Evolutionary conservation across 2,888 invertebrate species (phyloP).

Genomic region (Eupithecia subfuscata): DNA sequence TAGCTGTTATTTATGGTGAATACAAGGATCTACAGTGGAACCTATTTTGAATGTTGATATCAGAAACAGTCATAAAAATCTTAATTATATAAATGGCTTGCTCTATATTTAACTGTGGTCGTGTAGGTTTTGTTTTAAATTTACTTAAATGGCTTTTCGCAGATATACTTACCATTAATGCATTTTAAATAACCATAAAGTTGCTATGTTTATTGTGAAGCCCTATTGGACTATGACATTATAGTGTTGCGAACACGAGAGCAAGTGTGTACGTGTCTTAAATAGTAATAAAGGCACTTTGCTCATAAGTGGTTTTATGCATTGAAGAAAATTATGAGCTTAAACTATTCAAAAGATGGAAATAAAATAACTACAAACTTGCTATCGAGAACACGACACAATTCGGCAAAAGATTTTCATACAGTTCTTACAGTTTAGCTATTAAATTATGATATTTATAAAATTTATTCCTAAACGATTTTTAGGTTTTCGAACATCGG

Average conservation of each 20-base stretch:
- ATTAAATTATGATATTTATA: not conserved
- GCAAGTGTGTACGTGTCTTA: constrained; percentile 48
- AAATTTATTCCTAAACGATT: not conserved
- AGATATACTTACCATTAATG: constrained; percentile 18
- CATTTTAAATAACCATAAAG: constrained; percentile 28
- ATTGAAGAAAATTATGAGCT: constrained; percentile 30
- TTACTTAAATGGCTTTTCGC: constrained; percentile 21
- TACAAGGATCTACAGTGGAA: constrained; percentile 12
- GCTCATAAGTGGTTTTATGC: constrained; percentile 47
- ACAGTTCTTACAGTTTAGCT: not conserved
- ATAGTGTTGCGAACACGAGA: constrained; percentile 36
- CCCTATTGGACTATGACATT: constrained; percentile 33
- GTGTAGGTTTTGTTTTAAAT: constrained; percentile 29
- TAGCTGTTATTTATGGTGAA: not conserved
- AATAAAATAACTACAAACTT: not conserved
- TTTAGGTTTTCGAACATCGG: too few relatives aligned
- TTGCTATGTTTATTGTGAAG: constrained; percentile 33
- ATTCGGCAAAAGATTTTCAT: not conserved
- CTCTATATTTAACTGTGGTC: not conserved
- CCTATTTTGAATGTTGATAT: constrained; percentile 50
- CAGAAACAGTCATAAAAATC: constrained; percentile 50
- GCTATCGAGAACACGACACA: not conserved
- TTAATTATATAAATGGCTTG: constrained; percentile 35
- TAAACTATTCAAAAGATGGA: not conserved
- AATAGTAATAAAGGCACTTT: constrained; percentile 57